A percentile compares a stretch with the other conserved stretches of the same genome.
These are phyloP conservation scores for Oreochromis mossambicus DNA, from an alignment of 2,797 vertebrate species.

Conservation along the genomic window DNA sequence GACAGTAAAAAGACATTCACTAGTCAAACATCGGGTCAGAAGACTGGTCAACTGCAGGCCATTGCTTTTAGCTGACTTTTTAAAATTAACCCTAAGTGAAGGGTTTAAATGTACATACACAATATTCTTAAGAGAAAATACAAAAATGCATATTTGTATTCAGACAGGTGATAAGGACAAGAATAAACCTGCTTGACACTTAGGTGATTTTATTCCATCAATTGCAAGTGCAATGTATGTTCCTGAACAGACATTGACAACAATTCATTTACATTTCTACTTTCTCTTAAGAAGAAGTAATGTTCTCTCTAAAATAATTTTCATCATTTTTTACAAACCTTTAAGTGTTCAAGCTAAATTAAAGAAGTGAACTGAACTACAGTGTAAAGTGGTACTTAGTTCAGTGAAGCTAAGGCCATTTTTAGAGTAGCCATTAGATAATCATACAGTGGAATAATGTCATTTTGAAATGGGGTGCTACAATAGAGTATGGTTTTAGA, in stretches of 20 bases:
- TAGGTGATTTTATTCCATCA: not conserved
- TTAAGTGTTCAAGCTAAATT: conserved; percentile 19
- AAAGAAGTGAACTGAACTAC: conserved; percentile 29
- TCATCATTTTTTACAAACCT: not conserved
- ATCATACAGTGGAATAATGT: conserved; percentile 44
- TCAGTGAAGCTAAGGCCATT: conserved; percentile 39
- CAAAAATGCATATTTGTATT: not conserved
- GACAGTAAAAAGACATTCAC: not conserved
- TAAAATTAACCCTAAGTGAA: not conserved
- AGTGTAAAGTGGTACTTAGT: conserved; percentile 46
- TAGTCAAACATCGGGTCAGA: not conserved
- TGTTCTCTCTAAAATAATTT: not conserved
- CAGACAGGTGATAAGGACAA: not conserved
- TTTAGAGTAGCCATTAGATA: conserved; percentile 45
- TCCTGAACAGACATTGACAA: not conserved
- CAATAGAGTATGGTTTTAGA: not conserved
- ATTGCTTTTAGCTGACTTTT: not conserved
- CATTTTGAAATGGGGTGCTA: conserved; percentile 36
- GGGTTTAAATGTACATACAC: not conserved
- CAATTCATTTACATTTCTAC: not conserved
- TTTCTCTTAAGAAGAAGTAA: not conserved
- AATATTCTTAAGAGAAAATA: not conserved
- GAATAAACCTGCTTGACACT: not conserved
- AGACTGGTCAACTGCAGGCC: not conserved
- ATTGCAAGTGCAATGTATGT: not conserved